A percentile compares a stretch with the other conserved stretches of the same genome.
phyloP scores from a whole-genome alignment of 1,140 invertebrate genomes.

The Cecropterus lyciades region DNA sequence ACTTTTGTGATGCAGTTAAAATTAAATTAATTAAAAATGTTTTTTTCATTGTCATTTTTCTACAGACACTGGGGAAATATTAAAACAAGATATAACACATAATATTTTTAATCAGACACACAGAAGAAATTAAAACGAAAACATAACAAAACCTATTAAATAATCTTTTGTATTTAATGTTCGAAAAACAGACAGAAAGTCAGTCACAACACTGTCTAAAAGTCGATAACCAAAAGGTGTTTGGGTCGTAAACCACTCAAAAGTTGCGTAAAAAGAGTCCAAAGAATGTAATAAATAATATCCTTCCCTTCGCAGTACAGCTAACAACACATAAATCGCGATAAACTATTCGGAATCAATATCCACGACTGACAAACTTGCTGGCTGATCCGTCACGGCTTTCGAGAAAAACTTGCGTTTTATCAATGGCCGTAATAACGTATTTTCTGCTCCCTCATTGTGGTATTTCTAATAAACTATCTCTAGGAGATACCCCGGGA shows the following conservation, averaged over 20 bases:
- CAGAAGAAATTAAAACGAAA: no score
- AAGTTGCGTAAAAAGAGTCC: conserved; percentile 17
- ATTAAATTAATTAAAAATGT: not conserved
- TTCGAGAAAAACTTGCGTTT: conserved; percentile 46
- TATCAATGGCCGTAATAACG: conserved; percentile 57
- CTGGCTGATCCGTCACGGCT: conserved; percentile 47
- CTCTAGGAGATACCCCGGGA: conserved; percentile 56
- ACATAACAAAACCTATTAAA: no score
- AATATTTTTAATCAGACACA: no score
- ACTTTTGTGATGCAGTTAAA: not conserved
- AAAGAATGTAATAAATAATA: conserved; percentile 22
- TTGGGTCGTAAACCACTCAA: conserved; percentile 14
- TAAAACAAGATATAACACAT: no score
- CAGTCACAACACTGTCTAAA: conserved; percentile 1
- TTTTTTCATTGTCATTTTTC: no score
- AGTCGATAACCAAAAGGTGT: conserved; percentile 5
- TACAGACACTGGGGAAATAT: no score
- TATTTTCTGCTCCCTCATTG: conserved; percentile 60
- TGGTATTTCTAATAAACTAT: conserved; percentile 69
- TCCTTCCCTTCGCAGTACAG: conserved; percentile 5
- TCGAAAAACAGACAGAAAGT: not conserved
- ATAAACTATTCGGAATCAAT: conserved; percentile 10
- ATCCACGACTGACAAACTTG: conserved; percentile 8
- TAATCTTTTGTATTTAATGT: not conserved
- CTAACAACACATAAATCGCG: conserved; percentile 20